Conservation (phyloP, 2,113 vertebrate genomes). For the Chionodraco myersi region DNA sequence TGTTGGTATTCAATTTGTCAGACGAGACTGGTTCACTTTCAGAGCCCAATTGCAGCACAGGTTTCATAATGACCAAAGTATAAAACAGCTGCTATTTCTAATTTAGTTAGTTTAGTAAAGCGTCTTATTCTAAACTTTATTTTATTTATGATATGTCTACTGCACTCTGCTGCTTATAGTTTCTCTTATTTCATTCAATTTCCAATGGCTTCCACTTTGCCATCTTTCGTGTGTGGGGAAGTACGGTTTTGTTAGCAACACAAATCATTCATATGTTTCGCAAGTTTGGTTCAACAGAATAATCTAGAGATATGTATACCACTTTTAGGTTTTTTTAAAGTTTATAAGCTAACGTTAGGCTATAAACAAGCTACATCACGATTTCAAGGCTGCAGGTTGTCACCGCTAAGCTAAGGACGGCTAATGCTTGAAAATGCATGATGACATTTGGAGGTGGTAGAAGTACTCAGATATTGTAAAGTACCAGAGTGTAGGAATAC, state of each 20-base stretch:
- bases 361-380: no score
- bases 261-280: background rate
- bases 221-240: background rate
- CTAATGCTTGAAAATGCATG: no score
- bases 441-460: no score
- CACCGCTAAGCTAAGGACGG: no score
- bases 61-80: background rate
- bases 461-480: no score
- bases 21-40: background rate
- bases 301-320: no score
- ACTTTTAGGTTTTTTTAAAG: no score
- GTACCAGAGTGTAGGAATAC: no score
- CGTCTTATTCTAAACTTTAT: background rate
- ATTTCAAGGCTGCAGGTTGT: no score
- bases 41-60: constrained; percentile 3
- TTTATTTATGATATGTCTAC: background rate
- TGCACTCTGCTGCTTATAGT: background rate
- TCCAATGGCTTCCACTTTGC: background rate
- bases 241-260: no score
- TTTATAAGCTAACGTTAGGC: no score
- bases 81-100: background rate
- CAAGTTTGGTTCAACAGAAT: background rate
- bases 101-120: background rate
- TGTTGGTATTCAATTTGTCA: background rate
- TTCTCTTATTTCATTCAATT: background rate